Conservation (phyloP, 2,797 vertebrate species). For the Eulemur rubriventer region DNA sequence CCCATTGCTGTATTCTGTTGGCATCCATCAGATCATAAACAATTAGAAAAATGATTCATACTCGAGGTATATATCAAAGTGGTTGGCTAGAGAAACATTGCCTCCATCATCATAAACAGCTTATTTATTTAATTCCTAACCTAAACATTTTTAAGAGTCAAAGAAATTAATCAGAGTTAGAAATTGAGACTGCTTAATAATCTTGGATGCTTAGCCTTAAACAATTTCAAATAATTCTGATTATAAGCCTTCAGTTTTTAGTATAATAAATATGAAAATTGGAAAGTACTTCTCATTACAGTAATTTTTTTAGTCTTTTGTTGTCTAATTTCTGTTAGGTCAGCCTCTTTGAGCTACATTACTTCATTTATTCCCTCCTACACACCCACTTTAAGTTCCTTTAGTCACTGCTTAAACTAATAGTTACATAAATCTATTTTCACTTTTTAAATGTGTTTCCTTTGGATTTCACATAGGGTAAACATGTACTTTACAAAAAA, state of each 20-base stretch:
- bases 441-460: not conserved
- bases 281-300: not conserved
- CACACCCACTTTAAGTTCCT: constrained; percentile 10
- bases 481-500: constrained; percentile 72
- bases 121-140: constrained; percentile 23
- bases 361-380: not conserved
- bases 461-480: constrained; percentile 62
- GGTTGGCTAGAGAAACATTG: constrained; percentile 14
- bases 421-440: constrained; percentile 59
- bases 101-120: not conserved
- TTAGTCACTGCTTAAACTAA: constrained; percentile 43
- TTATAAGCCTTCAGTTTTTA: constrained; percentile 8
- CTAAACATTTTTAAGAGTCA: constrained; percentile 41
- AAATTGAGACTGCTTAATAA: not conserved
- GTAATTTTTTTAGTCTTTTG: constrained; percentile 2
- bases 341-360: not conserved
- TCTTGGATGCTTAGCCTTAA: constrained; percentile 21
- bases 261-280: constrained; percentile 4
- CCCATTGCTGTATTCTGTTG: constrained; percentile 8
- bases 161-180: constrained; percentile 23
- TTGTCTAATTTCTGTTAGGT: constrained; percentile 20
- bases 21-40: constrained; percentile 32
- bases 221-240: constrained; percentile 28
- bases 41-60: constrained; percentile 68
- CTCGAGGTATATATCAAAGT: not conserved